phyloP scores from a whole-genome alignment of 53 echinoderm and acorn worm genomes.

The Temnopleurus reevesii region DNA sequence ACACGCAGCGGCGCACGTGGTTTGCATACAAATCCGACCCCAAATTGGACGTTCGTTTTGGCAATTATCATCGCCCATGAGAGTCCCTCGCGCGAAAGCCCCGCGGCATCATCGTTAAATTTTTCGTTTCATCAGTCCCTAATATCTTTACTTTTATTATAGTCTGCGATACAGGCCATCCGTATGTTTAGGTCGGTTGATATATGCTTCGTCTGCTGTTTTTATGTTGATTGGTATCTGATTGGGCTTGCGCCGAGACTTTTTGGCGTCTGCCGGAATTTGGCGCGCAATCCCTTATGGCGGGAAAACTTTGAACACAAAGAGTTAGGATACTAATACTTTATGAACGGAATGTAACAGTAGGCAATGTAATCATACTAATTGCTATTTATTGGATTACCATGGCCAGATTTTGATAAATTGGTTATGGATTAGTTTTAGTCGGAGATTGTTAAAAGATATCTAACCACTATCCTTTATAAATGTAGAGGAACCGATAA shows the following conservation, averaged over 20 bases:
- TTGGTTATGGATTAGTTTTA: no score
- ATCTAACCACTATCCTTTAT: no score
- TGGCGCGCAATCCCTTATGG: background rate
- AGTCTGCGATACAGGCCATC: background rate
- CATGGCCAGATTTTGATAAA: no score
- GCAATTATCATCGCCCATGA: background rate
- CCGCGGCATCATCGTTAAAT: background rate
- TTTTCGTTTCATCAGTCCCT: background rate
- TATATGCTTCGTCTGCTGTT: background rate
- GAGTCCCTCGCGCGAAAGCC: background rate
- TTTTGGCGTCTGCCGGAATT: background rate
- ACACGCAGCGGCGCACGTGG: background rate
- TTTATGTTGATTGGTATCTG: background rate
- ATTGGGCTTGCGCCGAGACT: background rate
- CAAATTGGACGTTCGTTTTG: conserved; percentile 21
- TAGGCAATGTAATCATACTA: no score
- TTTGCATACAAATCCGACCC: background rate
- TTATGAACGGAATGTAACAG: no score
- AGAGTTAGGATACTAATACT: no score
- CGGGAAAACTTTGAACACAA: no score
- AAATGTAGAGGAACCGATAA: no score
- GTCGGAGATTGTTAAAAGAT: no score
- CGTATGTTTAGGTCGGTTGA: background rate
- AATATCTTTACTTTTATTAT: no score
- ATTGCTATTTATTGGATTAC: no score